Conservation (phyloP, 1,140 invertebrate species). For the Ceratina japonica region DNA sequence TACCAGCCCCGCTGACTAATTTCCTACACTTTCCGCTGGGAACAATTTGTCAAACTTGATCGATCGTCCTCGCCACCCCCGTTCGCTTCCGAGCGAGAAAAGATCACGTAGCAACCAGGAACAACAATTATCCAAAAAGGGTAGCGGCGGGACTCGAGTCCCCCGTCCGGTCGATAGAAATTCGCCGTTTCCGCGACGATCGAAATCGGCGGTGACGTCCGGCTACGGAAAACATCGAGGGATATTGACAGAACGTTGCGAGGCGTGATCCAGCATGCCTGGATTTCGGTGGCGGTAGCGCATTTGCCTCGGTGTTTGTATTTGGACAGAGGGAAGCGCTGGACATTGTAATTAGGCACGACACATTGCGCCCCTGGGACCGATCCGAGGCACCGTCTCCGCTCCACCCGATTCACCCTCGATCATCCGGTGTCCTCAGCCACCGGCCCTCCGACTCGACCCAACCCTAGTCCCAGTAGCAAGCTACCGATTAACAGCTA, state of each 20-base stretch:
- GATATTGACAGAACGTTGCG: slow-evolving; percentile 66
- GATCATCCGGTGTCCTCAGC: slow-evolving; percentile 21
- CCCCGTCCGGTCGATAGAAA: not conserved
- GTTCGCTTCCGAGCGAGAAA: no score
- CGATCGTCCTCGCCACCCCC: not conserved
- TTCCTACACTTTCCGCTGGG: not conserved
- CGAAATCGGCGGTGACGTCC: slow-evolving; percentile 18
- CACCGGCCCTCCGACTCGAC: not conserved
- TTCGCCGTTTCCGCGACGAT: not conserved
- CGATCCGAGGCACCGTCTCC: slow-evolving; percentile 6
- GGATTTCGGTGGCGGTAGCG: slow-evolving; percentile 49
- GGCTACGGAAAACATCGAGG: slow-evolving; percentile 60
- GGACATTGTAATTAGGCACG: slow-evolving; percentile 78
- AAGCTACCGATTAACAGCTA: not conserved
- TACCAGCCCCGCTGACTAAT: slow-evolving; percentile 13
- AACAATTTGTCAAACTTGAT: slow-evolving; percentile 20
- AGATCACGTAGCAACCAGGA: not conserved
- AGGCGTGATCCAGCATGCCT: slow-evolving; percentile 47
- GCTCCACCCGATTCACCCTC: slow-evolving; percentile 28
- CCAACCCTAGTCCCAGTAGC: slow-evolving; percentile 7
- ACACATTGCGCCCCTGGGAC: slow-evolving; percentile 77
- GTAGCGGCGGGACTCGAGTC: not conserved
- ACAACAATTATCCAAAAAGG: slow-evolving; percentile 11
- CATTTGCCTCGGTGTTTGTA: slow-evolving; percentile 77
- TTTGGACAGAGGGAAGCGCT: slow-evolving; percentile 74